These are phyloP conservation scores for Pangasianodon hypophthalmus DNA, from an alignment of 2,113 vertebrate species.

Conservation along the genomic window DNA sequence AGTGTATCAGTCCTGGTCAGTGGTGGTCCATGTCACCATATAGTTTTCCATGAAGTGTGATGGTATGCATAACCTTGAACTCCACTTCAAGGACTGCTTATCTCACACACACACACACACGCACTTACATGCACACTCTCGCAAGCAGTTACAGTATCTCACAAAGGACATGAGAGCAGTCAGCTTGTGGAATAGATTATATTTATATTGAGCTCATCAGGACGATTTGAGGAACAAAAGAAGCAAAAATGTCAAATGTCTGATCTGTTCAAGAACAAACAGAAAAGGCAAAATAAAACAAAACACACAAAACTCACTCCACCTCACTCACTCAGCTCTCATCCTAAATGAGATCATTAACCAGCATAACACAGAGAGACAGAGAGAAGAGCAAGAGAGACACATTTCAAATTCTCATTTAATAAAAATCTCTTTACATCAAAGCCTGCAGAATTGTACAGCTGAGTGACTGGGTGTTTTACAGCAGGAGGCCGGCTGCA, in stretches of 20 bases:
- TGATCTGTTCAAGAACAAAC: constrained; percentile 46
- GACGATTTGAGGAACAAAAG: constrained; percentile 45
- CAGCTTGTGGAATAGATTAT: constrained; percentile 51
- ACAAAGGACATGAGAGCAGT: constrained; percentile 35
- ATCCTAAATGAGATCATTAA: constrained; percentile 25
- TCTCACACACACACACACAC: not conserved
- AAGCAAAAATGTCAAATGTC: constrained; percentile 30
- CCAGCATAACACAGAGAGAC: constrained; percentile 22
- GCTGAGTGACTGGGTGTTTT: constrained; percentile 24
- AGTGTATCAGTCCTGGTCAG: not conserved
- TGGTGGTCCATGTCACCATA: not conserved
- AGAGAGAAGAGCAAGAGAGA: not conserved
- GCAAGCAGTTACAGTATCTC: not conserved
- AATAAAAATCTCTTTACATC: constrained; percentile 44
- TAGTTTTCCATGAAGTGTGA: not conserved
- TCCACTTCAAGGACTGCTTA: not conserved
- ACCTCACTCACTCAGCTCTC: constrained; percentile 22
- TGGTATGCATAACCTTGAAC: not conserved
- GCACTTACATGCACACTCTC: not conserved
- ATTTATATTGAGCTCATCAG: constrained; percentile 49
- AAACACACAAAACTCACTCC: constrained; percentile 44
- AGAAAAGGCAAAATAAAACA: constrained; percentile 28
- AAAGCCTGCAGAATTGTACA: constrained; percentile 45
- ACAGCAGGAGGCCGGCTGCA: not conserved
- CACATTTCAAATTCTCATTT: constrained; percentile 43